These are phyloP conservation scores for Acyrthosiphon pisum DNA, from an alignment of 1,140 invertebrate genomes.

Conservation along the genomic window DNA sequence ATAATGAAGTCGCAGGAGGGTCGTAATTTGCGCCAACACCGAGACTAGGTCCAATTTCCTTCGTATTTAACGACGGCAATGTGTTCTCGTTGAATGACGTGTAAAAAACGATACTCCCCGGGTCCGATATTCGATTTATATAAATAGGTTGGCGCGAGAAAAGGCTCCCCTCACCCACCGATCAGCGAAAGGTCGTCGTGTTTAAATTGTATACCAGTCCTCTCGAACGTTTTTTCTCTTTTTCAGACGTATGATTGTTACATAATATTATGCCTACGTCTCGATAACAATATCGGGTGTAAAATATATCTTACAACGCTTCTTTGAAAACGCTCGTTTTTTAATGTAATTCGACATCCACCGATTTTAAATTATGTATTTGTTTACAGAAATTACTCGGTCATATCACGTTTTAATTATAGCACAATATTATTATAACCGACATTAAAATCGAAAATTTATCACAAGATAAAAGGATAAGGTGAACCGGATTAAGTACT, in stretches of 20 bases:
- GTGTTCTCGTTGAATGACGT: slow-evolving; percentile 1
- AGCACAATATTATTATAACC: too few relatives aligned
- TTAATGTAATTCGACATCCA: background rate
- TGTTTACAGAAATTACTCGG: background rate
- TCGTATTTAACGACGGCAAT: slow-evolving; percentile 26
- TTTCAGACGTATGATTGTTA: background rate
- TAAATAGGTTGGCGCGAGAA: background rate
- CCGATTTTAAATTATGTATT: background rate
- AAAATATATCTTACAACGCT: background rate
- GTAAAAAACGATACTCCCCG: background rate
- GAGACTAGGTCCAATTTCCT: slow-evolving; percentile 44
- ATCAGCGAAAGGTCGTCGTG: background rate
- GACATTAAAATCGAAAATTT: too few relatives aligned
- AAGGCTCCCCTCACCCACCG: background rate
- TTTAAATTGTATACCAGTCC: background rate
- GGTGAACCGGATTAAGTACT: too few relatives aligned
- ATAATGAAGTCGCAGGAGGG: slow-evolving; percentile 55
- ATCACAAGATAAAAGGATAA: too few relatives aligned
- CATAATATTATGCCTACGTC: background rate
- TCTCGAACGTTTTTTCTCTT: background rate
- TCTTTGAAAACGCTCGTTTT: background rate
- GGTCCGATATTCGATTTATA: background rate
- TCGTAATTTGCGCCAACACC: slow-evolving; percentile 46
- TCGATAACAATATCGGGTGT: background rate
- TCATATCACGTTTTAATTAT: background rate